phyloP scores from a whole-genome alignment of 2,797 vertebrate genomes.

The Vespertilio murinus region DNA sequence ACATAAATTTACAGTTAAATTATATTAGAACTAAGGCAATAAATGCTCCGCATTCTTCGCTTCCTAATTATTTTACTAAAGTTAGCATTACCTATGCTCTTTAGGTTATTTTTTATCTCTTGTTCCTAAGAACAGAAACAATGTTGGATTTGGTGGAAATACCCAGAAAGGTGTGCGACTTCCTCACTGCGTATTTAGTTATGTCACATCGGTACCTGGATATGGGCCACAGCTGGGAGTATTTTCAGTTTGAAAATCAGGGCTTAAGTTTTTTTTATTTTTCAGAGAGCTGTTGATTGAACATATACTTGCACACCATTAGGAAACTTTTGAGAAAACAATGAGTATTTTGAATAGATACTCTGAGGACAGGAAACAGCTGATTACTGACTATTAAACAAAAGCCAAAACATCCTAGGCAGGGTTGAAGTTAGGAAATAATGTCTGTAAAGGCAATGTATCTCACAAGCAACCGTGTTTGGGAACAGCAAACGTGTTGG shows the following conservation, averaged over 20 bases:
- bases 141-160: neutral
- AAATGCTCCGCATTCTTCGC: neutral
- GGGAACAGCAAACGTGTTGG: neutral
- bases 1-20: neutral
- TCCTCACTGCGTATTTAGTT: neutral
- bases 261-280: neutral
- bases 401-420: neutral
- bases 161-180: neutral
- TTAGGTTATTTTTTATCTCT: neutral
- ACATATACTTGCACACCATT: neutral
- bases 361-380: neutral
- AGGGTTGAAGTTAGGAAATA: neutral
- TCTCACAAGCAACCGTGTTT: accelerated
- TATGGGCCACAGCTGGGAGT: neutral
- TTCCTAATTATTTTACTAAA: neutral
- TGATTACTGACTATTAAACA: neutral
- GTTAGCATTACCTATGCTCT: neutral
- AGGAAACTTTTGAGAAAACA: neutral
- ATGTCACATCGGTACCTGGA: neutral
- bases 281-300: neutral
- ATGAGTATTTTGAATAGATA: neutral
- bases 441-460: neutral
- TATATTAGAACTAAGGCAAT: neutral
- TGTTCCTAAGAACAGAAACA: neutral
- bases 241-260: neutral